Conservation (phyloP, 2,113 vertebrate genomes). For the Trematomus loennbergii region DNA sequence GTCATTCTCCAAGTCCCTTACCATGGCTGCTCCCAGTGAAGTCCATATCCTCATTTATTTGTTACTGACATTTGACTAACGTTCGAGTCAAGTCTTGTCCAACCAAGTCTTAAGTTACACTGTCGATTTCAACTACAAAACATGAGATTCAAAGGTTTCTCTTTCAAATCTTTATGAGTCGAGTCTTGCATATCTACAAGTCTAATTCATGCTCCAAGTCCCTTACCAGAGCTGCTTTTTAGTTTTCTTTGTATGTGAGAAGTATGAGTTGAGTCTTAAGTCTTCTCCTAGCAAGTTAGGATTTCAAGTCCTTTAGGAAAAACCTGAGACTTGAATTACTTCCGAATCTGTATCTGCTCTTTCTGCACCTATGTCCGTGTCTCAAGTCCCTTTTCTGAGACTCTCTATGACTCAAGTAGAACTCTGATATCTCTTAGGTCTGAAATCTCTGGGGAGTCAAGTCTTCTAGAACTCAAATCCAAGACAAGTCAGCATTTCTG, state of each 20-base stretch:
- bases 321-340: background rate
- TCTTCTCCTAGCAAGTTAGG: background rate
- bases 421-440: background rate
- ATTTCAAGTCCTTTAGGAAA: background rate
- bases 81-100: background rate
- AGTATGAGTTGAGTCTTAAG: background rate
- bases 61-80: background rate
- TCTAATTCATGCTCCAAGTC: background rate
- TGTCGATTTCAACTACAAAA: background rate
- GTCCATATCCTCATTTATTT: background rate
- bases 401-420: background rate
- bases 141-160: too few species aligned
- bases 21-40: background rate
- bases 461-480: background rate
- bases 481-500: constrained; percentile 1
- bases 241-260: background rate
- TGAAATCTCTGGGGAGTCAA: background rate
- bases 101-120: background rate
- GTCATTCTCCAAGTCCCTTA: too few species aligned
- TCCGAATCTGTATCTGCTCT: background rate
- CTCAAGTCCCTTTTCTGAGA: background rate
- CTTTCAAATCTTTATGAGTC: background rate
- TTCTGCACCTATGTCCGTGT: background rate
- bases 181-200: background rate
- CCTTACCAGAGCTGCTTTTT: too few species aligned